Percentiles rank a stretch among this genome's conserved stretches.
phyloP scores from a whole-genome alignment of 1,140 invertebrate species.

The Trinorchestia longiramus region DNA sequence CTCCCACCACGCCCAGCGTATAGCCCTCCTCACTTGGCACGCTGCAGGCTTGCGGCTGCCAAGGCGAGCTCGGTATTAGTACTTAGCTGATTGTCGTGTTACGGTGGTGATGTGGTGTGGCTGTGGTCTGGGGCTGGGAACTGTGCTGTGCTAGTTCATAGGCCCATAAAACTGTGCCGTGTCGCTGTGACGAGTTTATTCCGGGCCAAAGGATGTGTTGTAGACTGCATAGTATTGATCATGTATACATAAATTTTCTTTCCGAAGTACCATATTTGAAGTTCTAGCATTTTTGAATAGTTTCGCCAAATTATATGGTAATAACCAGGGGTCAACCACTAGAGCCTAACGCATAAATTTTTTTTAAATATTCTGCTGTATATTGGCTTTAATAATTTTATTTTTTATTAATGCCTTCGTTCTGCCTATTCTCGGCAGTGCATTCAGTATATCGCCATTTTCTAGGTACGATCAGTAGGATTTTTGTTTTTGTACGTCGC shows the following conservation, averaged over 20 bases:
- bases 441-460: no score
- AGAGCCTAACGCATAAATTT: no score
- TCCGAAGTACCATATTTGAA: not conserved
- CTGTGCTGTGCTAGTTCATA: not conserved
- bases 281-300: not conserved
- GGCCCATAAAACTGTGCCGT: not conserved
- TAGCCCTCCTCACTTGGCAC: not conserved
- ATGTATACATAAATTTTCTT: not conserved
- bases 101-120: not conserved
- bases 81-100: not conserved
- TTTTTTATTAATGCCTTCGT: no score
- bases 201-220: not conserved
- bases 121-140: not conserved
- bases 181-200: not conserved
- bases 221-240: not conserved
- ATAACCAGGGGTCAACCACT: no score
- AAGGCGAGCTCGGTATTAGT: not conserved
- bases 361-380: no score
- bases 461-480: no score
- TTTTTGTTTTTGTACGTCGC: no score
- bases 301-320: no score
- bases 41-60: not conserved
- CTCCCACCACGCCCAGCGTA: not conserved
- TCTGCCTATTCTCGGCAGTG: no score
- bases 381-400: no score